phyloP scores from a whole-genome alignment of 2,797 vertebrate genomes.

The Balearica regulorum region DNA sequence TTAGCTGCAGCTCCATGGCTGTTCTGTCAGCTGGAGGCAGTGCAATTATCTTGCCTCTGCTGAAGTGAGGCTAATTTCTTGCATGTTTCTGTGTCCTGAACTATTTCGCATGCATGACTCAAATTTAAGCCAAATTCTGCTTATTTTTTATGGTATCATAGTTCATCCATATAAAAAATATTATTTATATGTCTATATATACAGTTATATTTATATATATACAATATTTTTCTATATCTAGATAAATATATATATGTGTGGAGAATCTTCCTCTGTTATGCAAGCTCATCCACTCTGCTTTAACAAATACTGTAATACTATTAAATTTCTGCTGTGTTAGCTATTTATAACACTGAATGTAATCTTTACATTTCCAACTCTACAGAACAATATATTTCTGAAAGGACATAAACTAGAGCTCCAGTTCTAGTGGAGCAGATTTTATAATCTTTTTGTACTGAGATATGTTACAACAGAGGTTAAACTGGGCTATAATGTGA shows the following conservation, averaged over 20 bases:
- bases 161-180: background rate
- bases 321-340: background rate
- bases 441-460: background rate
- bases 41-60: conserved; percentile 3
- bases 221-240: background rate
- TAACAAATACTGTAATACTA: background rate
- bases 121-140: background rate
- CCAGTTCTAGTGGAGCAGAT: background rate
- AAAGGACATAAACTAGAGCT: background rate
- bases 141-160: background rate
- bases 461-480: background rate
- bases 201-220: too few relatives aligned
- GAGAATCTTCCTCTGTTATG: background rate
- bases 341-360: background rate
- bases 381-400: background rate
- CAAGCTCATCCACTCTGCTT: background rate
- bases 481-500: conserved; percentile 32
- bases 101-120: background rate
- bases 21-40: conserved; percentile 22
- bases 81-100: background rate
- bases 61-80: conserved; percentile 12
- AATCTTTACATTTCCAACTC: background rate
- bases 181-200: too few relatives aligned
- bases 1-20: conserved; percentile 2
- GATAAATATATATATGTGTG: background rate